A percentile compares a stretch with the other conserved stretches of the same genome.
Evolutionary conservation across 2,888 invertebrate genomes (phyloP).

Genomic region (Cantharis lateralis): DNA sequence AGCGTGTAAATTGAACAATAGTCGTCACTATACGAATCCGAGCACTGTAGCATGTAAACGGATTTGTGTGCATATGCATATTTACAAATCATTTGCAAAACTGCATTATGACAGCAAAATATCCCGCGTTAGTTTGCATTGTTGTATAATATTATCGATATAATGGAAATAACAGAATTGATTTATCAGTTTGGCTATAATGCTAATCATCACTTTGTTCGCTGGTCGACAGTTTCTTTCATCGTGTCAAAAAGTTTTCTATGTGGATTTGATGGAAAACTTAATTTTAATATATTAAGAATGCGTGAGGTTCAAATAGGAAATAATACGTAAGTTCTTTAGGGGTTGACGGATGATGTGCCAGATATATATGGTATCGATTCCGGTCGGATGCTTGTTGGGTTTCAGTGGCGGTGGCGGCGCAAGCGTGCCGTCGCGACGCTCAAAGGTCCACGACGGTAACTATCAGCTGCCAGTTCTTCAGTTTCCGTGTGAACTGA

Average conservation of each 20-base stretch:
- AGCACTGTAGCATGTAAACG: slow-evolving; percentile 4
- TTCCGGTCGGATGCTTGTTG: slow-evolving; percentile 42
- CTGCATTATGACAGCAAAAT: slow-evolving; percentile 7
- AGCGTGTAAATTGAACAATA: slow-evolving; percentile 6
- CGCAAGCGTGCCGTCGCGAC: slow-evolving; percentile 38
- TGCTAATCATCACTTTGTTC: neutral
- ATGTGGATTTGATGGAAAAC: neutral
- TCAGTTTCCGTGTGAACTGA: slow-evolving; percentile 34
- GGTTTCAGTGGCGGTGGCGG: slow-evolving; percentile 35
- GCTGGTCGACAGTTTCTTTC: neutral
- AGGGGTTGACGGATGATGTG: slow-evolving; percentile 38
- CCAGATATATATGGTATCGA: slow-evolving; percentile 41
- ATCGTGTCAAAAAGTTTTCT: neutral
- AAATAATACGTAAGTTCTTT: slow-evolving; percentile 29
- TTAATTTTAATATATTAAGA: neutral
- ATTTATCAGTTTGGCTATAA: neutral
- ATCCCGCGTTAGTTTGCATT: neutral
- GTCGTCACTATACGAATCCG: neutral
- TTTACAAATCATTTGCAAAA: slow-evolving; percentile 13
- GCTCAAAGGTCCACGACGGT: slow-evolving; percentile 35
- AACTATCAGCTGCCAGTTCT: slow-evolving; percentile 39
- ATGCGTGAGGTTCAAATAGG: slow-evolving; percentile 11
- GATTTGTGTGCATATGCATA: slow-evolving; percentile 10
- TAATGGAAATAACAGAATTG: neutral
- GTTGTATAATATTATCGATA: neutral